These are phyloP conservation scores for Brassicogethes aeneus DNA, from an alignment of 2,888 invertebrate species.

Conservation along the genomic window DNA sequence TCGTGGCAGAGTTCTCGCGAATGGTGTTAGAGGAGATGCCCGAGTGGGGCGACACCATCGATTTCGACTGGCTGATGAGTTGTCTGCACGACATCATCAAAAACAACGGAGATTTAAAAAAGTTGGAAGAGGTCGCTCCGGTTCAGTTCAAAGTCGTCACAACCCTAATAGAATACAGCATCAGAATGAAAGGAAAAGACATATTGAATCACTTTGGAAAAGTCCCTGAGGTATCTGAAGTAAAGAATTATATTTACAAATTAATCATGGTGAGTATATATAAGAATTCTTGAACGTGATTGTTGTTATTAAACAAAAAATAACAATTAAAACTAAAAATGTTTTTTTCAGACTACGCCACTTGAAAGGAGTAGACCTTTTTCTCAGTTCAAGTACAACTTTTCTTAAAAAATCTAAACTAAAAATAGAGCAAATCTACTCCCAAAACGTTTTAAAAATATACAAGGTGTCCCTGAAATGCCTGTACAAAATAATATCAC, in stretches of 20 bases:
- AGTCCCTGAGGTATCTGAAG: conserved; percentile 73
- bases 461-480: too few species aligned
- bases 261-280: conserved; percentile 69
- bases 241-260: conserved; percentile 77
- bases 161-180: conserved; percentile 93
- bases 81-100: conserved; percentile 86
- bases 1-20: conserved; percentile 92
- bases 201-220: conserved; percentile 69
- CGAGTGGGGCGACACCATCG: conserved; percentile 64
- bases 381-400: too few species aligned
- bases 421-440: too few species aligned
- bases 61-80: conserved; percentile 68
- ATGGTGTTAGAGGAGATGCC: conserved; percentile 86
- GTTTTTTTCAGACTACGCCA: too few species aligned
- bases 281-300: too few species aligned
- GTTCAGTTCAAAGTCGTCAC: conserved; percentile 76
- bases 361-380: too few species aligned
- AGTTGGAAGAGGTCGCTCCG: conserved; percentile 78
- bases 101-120: conserved; percentile 77
- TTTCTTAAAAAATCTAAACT: too few species aligned
- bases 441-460: too few species aligned
- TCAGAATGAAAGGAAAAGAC: conserved; percentile 82
- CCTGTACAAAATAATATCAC: too few species aligned
- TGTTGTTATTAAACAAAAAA: too few species aligned
- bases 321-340: too few species aligned